Base-by-base conservation (phyloP, 1,140 invertebrate species). In the Drosophila chauvacae region DNA sequence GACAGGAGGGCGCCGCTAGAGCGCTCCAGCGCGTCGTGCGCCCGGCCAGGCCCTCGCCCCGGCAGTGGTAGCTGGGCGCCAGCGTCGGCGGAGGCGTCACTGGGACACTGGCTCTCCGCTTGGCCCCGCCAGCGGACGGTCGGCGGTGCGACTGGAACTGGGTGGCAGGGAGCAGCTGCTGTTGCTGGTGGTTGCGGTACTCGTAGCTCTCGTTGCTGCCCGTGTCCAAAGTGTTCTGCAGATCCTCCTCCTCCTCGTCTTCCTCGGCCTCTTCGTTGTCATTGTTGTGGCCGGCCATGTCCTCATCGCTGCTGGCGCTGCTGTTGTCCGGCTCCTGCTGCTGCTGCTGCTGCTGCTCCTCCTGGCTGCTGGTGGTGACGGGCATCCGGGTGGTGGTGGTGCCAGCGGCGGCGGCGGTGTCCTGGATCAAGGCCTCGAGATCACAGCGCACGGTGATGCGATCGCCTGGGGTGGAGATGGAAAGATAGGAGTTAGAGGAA, bases 371-470 rank as follows among this genome's bases (percentile, higher is more conserved):
- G 41, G 68, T 44, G 41, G 72, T 23, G 18, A 41, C 59, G 57
- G 64, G 56, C 44, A 51, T 30, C 26, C 56, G 64, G 59, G 59
- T 6, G 0, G 73, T 63, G 42, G 48, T 58, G 35, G 51, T 26
- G 41, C 55, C 30, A 18, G 28, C 18, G 1, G 20, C 20, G 5
- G 64, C 20, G 5, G 64, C 35, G 28, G 64, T 42, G 53, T 94
- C 94, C 39, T 96, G 94, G 41, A 96, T 94, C 30, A 96, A 93
- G 0, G 96, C 96, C 76, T 96, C 95, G 4, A 95, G 94, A 90
- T 97, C 96, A 90, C 97, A 97, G 55, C 95, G 94, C 2, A 96
- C 95, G 81, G 96, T 96, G 0, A 97, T 95, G 35, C 94, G 94
- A 81, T 95, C 94, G 77, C 96, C 96, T 96, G 92, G 30, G 0